Percentiles rank a stretch among this genome's conserved stretches.
phyloP scores from a whole-genome alignment of 2,113 vertebrate genomes.

The Empidonax traillii region DNA sequence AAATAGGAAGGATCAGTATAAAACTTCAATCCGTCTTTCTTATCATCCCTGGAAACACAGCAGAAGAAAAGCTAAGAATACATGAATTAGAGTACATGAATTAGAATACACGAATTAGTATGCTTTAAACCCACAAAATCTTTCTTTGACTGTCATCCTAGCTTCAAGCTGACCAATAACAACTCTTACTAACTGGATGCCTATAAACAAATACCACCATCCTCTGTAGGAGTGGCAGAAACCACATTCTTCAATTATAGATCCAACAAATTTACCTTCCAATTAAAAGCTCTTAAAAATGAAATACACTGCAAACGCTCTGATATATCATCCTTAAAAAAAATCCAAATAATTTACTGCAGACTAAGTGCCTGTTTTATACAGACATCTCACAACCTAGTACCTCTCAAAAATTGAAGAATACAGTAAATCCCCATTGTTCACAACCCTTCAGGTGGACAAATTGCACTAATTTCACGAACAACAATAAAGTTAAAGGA shows the following conservation, averaged over 20 bases:
- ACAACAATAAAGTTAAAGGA: neutral
- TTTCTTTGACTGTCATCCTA: neutral
- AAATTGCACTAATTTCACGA: neutral
- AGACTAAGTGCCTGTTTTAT: neutral
- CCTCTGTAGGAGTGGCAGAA: neutral
- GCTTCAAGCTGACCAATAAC: neutral
- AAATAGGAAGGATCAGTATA: conserved; percentile 99
- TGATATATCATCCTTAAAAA: neutral
- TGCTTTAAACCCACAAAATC: neutral
- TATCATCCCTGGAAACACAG: conserved; percentile 85
- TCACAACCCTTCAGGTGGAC: neutral
- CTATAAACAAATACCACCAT: neutral
- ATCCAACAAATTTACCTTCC: neutral
- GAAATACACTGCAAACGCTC: neutral
- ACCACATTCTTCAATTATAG: neutral
- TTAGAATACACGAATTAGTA: neutral
- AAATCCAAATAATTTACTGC: neutral
- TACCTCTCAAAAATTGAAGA: neutral
- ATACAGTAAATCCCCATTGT: neutral
- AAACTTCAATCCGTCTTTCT: conserved; percentile 95
- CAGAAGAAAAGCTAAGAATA: neutral
- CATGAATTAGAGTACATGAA: neutral
- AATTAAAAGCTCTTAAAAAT: neutral
- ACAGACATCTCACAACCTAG: neutral
- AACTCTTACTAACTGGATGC: neutral